Base-by-base conservation (phyloP, 2,797 vertebrate species). In the Cossypha caffra region DNA sequence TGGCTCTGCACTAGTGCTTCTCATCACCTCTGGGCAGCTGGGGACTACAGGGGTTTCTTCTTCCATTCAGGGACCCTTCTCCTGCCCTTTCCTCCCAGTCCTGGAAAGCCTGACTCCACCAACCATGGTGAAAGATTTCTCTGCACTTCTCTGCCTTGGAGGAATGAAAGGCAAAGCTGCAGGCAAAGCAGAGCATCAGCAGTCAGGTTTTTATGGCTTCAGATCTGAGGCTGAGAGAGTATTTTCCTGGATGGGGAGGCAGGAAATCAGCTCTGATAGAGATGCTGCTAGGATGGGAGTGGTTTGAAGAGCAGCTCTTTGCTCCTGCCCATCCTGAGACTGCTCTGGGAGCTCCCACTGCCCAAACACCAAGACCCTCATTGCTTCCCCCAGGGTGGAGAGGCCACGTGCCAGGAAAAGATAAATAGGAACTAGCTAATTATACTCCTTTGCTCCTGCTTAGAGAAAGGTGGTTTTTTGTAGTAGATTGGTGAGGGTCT, bases 331-430 rank as follows among this genome's bases (percentile, higher is more conserved):
- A 1, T 48, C 59, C 57, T 51, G 37, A 64, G 47, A 4, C 4
- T n/a, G 55, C 19, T 50, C n/a, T 33, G 47, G 13, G 43, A 58
- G 24, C 4, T 45, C 23, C 26, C 23, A 4, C 21, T 2, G 11
- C 11, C 20, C 66, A 55, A 40, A 50, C n/a, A 47, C 52, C 5
- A 12, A 24, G 12, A 33, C 12, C 4, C 72, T 45, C 1, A 0
- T 8, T 84, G 62, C 42, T 51, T 62, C 28, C 38, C 55, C 55
- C 23, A 5, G 1, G 1, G 26, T 33, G 31, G 25, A 75, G 25
- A n/a, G 21, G 23, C 29, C 10, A 1, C 2, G 40, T 62, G 45
- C 63, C 55, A n/a, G 51, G 13, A 33, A 54, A 58, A 38, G 19
- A 43, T n/a, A 63, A 69, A 54, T 3, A 52, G 45, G 25, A 93